These are phyloP conservation scores for Hydraecia micacea DNA, from an alignment of 2,888 invertebrate species.

Conservation along the genomic window DNA sequence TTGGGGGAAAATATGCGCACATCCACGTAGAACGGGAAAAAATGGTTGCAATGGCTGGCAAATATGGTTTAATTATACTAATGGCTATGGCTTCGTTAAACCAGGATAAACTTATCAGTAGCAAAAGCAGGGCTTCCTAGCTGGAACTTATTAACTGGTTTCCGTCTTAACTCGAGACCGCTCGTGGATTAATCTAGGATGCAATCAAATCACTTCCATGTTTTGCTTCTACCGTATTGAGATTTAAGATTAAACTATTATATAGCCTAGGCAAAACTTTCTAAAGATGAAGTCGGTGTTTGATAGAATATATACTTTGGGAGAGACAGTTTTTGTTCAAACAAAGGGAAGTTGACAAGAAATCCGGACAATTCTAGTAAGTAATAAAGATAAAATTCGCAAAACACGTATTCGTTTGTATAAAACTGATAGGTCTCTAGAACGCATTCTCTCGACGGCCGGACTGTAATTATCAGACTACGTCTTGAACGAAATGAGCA, in stretches of 20 bases:
- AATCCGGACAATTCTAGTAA: background rate
- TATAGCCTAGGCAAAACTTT: background rate
- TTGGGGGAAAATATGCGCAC: background rate
- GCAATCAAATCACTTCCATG: slow-evolving; percentile 58
- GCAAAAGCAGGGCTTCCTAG: slow-evolving; percentile 28
- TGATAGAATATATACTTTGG: background rate
- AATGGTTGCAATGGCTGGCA: no score
- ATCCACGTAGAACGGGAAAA: no score
- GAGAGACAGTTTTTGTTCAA: background rate
- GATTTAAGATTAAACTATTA: slow-evolving; percentile 30
- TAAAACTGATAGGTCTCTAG: background rate
- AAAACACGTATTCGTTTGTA: background rate
- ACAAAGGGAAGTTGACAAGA: background rate
- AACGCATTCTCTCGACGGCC: background rate
- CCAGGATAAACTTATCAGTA: slow-evolving; percentile 28
- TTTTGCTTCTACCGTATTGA: slow-evolving; percentile 24
- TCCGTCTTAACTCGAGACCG: slow-evolving; percentile 57
- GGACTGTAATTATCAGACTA: background rate
- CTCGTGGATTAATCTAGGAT: slow-evolving; percentile 58
- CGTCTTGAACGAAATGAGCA: background rate
- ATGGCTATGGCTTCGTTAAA: background rate
- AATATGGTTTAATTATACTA: background rate
- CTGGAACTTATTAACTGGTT: slow-evolving; percentile 66
- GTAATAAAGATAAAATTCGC: background rate
- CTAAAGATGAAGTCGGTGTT: background rate